Evolutionary conservation across 1,140 invertebrate species (phyloP).

Genomic region (Trichogramma pretiosum): DNA sequence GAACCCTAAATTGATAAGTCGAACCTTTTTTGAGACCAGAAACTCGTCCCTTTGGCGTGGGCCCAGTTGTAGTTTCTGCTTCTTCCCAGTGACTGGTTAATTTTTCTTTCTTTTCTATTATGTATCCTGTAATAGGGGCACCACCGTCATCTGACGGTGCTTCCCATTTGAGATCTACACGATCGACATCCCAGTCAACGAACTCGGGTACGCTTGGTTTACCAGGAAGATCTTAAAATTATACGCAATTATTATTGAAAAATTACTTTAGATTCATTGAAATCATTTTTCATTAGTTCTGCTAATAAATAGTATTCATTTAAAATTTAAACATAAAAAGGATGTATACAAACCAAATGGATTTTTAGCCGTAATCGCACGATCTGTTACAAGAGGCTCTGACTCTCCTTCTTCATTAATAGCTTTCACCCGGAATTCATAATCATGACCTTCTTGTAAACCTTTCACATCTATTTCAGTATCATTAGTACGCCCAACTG

Average conservation of each 20-base stretch:
- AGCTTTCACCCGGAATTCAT: constrained; percentile 95
- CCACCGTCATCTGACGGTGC: constrained; percentile 83
- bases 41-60: constrained; percentile 72
- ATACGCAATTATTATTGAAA: constrained; percentile 3
- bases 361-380: constrained; percentile 82
- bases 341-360: constrained; percentile 69
- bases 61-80: constrained; percentile 68
- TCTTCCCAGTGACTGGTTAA: constrained; percentile 82
- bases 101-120: constrained; percentile 96
- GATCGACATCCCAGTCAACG: constrained; percentile 87
- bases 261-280: too few relatives aligned
- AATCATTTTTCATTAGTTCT: constrained; percentile 1
- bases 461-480: constrained; percentile 87
- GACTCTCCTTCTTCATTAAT: constrained; percentile 97
- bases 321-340: not conserved
- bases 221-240: constrained; percentile 63
- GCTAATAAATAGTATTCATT: not conserved
- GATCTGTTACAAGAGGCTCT: constrained; percentile 84
- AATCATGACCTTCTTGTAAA: constrained; percentile 86
- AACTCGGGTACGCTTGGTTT: constrained; percentile 84
- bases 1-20: constrained; percentile 85
- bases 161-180: constrained; percentile 88
- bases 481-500: constrained; percentile 77
- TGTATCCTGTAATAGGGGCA: constrained; percentile 88
- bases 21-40: constrained; percentile 84